Conservation (phyloP, 2,797 vertebrate species). For the Coendou prehensilis region DNA sequence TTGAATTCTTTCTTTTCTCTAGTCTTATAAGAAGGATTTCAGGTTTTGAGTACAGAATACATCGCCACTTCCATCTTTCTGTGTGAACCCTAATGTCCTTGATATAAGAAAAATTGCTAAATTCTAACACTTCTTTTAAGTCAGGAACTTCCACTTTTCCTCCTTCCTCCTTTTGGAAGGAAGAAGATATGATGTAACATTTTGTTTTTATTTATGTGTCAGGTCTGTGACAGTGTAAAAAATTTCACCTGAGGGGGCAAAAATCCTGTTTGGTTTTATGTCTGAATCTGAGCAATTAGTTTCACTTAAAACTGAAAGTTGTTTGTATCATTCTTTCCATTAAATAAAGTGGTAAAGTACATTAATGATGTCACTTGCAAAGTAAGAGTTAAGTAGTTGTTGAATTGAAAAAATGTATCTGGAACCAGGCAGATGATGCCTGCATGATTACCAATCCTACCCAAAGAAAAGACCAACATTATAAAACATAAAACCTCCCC, state of each 20-base stretch:
- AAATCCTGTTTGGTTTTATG: not conserved
- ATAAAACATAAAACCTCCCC: not conserved
- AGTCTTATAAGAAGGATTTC: not conserved
- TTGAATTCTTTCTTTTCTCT: not conserved
- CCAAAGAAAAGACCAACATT: not conserved
- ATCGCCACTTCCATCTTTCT: not conserved
- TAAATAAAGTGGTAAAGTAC: not conserved
- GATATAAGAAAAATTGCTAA: not conserved
- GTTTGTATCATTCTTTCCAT: not conserved
- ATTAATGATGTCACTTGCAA: not conserved
- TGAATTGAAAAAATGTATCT: constrained; percentile 19
- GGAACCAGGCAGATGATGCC: not conserved
- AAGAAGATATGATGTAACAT: not conserved
- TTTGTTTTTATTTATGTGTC: not conserved
- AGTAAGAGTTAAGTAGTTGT: constrained; percentile 41
- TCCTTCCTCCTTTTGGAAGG: not conserved
- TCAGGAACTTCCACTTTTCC: not conserved
- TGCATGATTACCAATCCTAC: not conserved
- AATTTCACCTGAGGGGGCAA: not conserved
- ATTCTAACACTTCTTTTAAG: not conserved
- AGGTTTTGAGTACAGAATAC: not conserved
- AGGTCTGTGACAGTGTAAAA: not conserved
- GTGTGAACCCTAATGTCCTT: not conserved
- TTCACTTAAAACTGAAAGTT: not conserved
- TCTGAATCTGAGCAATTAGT: not conserved